Evolutionary conservation across 2,888 invertebrate species (phyloP).

Genomic region (Ormyrus labotus): DNA sequence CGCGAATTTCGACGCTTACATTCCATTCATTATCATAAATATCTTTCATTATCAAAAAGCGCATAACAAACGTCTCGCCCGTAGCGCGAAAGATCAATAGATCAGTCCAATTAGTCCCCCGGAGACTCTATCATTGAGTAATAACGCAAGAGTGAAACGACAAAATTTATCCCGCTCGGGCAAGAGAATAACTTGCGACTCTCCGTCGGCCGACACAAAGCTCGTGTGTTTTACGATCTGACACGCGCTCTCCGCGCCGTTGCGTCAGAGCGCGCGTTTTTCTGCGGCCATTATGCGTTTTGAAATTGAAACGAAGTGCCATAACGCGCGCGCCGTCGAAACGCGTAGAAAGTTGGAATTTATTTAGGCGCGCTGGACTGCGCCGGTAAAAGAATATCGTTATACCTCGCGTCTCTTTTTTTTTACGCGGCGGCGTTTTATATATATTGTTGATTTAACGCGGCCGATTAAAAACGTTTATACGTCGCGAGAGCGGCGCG

Average conservation of each 20-base stretch:
- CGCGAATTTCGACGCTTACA: no score
- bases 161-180: constrained; percentile 1
- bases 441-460: constrained; percentile 42
- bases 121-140: no score
- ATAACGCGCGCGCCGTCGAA: constrained; percentile 1
- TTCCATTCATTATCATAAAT: no score
- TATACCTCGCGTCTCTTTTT: constrained; percentile 19
- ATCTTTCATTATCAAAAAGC: no score
- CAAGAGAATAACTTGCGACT: background rate
- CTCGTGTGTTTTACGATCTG: constrained; percentile 26
- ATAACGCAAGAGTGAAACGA: background rate
- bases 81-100: no score
- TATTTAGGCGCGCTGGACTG: constrained; percentile 26
- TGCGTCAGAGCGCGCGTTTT: constrained; percentile 7
- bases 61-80: no score
- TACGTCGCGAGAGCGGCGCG: background rate
- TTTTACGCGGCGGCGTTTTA: constrained; percentile 3
- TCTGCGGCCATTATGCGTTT: constrained; percentile 38
- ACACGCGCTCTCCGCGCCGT: background rate
- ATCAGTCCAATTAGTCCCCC: no score
- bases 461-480: constrained; percentile 41
- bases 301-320: constrained; percentile 48
- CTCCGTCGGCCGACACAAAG: constrained; percentile 19
- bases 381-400: constrained; percentile 41
- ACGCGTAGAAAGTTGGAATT: constrained; percentile 47